Evolutionary conservation across 2,113 vertebrate genomes (phyloP).

Genomic region (Notothenia coriiceps): DNA sequence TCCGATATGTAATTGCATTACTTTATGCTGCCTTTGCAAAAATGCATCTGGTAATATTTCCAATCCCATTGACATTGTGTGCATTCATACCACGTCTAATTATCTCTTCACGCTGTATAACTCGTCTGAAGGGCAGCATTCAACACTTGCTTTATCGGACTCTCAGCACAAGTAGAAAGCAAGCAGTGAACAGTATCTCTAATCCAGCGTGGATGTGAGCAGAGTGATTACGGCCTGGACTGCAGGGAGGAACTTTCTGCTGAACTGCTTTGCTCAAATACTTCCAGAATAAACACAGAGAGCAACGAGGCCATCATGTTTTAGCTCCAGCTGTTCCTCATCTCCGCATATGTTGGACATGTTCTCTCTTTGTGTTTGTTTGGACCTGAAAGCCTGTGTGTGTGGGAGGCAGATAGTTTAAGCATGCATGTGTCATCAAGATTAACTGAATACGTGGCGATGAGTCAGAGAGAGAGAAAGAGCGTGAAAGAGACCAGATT

Average conservation of each 20-base stretch:
- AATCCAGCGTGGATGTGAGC: conserved; percentile 16
- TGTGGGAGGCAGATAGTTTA: conserved; percentile 11
- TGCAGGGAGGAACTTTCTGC: conserved; percentile 21
- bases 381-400: background rate
- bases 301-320: conserved; percentile 27
- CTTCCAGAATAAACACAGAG: background rate
- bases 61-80: background rate
- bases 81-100: background rate
- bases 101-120: background rate
- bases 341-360: conserved; percentile 50
- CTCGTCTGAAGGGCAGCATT: background rate
- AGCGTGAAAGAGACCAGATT: background rate
- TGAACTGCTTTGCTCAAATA: conserved; percentile 11
- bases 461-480: background rate
- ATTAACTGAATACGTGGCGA: conserved; percentile 33
- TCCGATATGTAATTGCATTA: background rate
- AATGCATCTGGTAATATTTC: background rate
- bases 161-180: background rate
- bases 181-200: background rate
- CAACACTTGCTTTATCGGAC: background rate
- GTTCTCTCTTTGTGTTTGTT: conserved; percentile 13
- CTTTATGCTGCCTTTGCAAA: background rate
- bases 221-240: conserved; percentile 9
- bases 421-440: background rate
- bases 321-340: conserved; percentile 54